Conservation (phyloP, 2,113 vertebrate species). For the pig (Sus scrofa) region DNA sequence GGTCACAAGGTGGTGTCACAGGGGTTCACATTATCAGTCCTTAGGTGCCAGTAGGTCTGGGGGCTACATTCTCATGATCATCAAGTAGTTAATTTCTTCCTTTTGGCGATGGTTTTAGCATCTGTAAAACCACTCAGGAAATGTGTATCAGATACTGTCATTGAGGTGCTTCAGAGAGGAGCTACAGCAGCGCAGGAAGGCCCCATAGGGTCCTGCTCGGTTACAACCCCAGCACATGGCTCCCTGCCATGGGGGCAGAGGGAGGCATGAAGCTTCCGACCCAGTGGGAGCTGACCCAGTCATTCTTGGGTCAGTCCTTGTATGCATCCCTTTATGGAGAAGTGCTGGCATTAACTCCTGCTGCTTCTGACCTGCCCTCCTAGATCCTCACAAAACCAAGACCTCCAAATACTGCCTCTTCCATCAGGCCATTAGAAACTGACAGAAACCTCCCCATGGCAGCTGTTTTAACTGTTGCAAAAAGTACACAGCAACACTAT, state of each 20-base stretch:
- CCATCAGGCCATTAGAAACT: neutral
- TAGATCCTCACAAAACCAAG: neutral
- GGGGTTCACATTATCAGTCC: too few species aligned
- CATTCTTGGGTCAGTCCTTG: fast-evolving
- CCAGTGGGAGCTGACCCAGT: neutral
- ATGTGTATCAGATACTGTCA: too few species aligned
- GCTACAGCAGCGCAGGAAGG: too few species aligned
- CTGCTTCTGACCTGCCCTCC: neutral
- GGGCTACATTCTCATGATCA: too few species aligned
- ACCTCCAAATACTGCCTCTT: neutral
- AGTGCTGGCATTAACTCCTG: neutral
- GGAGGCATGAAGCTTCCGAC: neutral
- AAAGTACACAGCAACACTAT: neutral
- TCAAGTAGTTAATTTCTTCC: too few species aligned
- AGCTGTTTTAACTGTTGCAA: neutral
- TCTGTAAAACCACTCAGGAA: too few species aligned
- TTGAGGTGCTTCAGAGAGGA: too few species aligned
- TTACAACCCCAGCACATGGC: neutral
- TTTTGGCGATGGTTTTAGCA: too few species aligned
- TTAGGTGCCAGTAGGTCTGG: too few species aligned
- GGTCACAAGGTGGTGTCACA: too few species aligned
- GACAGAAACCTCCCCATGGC: neutral
- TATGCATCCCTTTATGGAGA: neutral
- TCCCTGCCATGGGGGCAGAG: neutral
- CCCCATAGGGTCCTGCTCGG: too few species aligned